phyloP scores from a whole-genome alignment of 2,113 vertebrate species.

The Solenodon paradoxus region DNA sequence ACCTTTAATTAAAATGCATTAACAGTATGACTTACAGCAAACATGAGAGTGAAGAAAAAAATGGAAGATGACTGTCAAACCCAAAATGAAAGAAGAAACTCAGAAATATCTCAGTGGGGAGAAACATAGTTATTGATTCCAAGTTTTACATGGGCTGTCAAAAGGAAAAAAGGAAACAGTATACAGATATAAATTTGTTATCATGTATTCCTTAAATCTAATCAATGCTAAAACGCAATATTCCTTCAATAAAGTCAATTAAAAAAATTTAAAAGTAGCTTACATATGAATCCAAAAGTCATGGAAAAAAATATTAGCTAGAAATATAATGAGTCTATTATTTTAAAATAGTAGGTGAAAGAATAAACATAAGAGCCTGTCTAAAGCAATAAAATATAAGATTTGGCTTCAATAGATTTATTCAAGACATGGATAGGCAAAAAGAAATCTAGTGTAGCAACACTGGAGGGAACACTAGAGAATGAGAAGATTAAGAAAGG shows the following conservation, averaged over 20 bases:
- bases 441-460: background rate
- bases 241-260: no score
- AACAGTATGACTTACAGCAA: background rate
- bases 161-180: no score
- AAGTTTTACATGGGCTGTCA: no score
- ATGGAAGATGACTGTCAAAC: background rate
- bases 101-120: background rate
- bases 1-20: background rate
- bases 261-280: no score
- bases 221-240: no score
- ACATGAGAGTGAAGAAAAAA: background rate
- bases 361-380: background rate
- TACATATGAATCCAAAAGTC: background rate
- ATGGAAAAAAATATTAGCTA: background rate
- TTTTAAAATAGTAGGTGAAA: background rate
- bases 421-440: background rate
- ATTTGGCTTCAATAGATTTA: background rate
- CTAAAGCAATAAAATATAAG: background rate
- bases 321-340: no score
- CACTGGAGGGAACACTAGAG: rapidly evolving
- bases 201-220: no score
- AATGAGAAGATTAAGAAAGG: background rate
- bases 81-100: background rate
- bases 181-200: no score
- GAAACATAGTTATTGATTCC: background rate